These are phyloP conservation scores for Ditylenchus dipsaci DNA, from an alignment of 1,140 invertebrate genomes.

Conservation along the genomic window DNA sequence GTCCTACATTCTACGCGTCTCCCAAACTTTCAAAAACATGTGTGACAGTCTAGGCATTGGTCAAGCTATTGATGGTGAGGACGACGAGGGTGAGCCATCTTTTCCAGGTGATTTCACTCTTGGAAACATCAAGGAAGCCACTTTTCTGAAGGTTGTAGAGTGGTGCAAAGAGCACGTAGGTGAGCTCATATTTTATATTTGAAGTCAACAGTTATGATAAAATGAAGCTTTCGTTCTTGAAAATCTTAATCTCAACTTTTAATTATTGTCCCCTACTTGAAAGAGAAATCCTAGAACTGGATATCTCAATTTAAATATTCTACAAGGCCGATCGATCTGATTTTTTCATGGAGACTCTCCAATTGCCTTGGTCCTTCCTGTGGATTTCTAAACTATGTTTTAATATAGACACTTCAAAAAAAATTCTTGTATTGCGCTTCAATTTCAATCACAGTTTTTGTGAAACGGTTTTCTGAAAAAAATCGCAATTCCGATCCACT, in stretches of 20 bases:
- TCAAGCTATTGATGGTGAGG: neutral
- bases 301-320: too few species aligned
- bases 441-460: too few species aligned
- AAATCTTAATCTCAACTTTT: neutral
- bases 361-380: too few species aligned
- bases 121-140: neutral
- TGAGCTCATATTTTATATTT: neutral
- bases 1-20: neutral
- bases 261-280: too few species aligned
- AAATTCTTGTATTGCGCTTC: too few species aligned
- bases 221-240: neutral
- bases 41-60: neutral
- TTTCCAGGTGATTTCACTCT: neutral
- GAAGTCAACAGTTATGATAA: neutral
- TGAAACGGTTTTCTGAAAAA: too few species aligned
- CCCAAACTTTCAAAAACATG: neutral
- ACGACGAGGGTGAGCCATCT: neutral
- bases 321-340: too few species aligned
- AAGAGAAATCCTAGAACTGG: too few species aligned
- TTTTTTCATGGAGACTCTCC: too few species aligned
- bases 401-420: too few species aligned
- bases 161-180: neutral
- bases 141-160: neutral
- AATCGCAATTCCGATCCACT: too few species aligned
- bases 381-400: too few species aligned